These are phyloP conservation scores for Elysia chlorotica DNA, from an alignment of 1,140 invertebrate species.

Conservation along the genomic window DNA sequence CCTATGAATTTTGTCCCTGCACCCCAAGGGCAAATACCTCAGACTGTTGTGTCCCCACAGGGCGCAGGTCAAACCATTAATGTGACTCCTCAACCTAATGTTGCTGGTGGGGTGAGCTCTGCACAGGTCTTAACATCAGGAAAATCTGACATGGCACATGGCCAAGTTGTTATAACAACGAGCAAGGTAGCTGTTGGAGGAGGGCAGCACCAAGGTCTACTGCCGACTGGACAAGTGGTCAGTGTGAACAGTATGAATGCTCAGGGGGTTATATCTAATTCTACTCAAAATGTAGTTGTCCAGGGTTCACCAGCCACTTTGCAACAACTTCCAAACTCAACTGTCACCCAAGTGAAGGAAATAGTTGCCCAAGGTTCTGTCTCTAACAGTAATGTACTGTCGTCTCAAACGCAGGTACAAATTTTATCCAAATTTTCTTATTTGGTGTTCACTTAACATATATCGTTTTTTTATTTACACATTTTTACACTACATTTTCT, in stretches of 20 bases:
- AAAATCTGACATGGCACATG: no score
- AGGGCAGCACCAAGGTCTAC: not conserved
- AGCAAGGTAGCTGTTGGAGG: no score
- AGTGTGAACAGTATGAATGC: constrained; percentile 5
- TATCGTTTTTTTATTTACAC: no score
- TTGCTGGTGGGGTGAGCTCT: no score
- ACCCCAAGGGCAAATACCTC: constrained; percentile 3
- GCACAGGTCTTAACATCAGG: no score
- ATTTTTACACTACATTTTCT: no score
- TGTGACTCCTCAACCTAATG: no score
- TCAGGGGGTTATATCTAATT: not conserved
- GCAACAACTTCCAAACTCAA: not conserved
- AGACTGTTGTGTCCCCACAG: not conserved
- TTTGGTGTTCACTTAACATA: no score
- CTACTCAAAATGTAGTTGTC: constrained; percentile 6
- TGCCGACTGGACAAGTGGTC: constrained; percentile 2
- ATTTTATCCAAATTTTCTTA: no score
- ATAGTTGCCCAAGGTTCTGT: not conserved
- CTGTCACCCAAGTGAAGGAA: not conserved
- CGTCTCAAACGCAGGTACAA: no score
- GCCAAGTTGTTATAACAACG: no score
- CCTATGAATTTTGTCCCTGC: not conserved
- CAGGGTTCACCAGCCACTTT: not conserved
- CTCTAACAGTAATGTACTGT: not conserved
- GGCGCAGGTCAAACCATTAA: no score